Evolutionary conservation across 2,888 invertebrate species (phyloP).

Genomic region (Chrysolina haemoptera): DNA sequence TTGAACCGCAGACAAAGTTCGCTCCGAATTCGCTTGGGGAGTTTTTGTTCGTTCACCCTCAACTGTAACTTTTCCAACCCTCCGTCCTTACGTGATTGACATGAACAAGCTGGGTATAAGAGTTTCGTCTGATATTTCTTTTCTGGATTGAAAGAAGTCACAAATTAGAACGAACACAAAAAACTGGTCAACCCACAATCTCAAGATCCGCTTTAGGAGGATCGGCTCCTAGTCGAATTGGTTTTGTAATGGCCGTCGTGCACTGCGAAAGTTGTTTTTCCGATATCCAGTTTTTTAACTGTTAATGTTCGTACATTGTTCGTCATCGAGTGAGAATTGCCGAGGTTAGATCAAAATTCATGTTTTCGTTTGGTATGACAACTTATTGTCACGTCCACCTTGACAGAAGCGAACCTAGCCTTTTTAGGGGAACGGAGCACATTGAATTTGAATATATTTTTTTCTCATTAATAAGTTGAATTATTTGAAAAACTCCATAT

Average conservation of each 20-base stretch:
- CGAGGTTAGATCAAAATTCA: too few relatives aligned
- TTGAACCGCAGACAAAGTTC: slow-evolving; percentile 5
- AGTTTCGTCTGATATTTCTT: slow-evolving; percentile 18
- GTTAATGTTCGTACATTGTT: too few relatives aligned
- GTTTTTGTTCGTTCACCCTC: slow-evolving; percentile 17
- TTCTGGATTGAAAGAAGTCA: slow-evolving; percentile 3
- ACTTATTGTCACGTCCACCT: too few relatives aligned
- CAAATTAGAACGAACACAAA: not conserved
- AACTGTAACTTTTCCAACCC: slow-evolving; percentile 11
- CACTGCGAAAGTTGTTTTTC: not conserved
- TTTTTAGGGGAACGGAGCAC: too few relatives aligned
- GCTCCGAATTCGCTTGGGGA: not conserved
- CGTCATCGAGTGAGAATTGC: too few relatives aligned
- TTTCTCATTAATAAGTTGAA: too few relatives aligned
- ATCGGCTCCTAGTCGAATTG: not conserved
- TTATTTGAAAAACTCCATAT: too few relatives aligned
- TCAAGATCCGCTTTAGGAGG: not conserved
- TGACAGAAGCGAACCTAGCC: too few relatives aligned
- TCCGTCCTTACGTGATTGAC: slow-evolving; percentile 23
- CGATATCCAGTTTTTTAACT: not conserved
- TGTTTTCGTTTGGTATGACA: too few relatives aligned
- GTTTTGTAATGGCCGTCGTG: not conserved
- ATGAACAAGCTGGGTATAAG: slow-evolving; percentile 4
- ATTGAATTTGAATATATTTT: too few relatives aligned
- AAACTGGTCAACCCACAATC: slow-evolving; percentile 1